phyloP scores from a whole-genome alignment of 2,888 invertebrate species.

The Chromoteleia sp. region DNA sequence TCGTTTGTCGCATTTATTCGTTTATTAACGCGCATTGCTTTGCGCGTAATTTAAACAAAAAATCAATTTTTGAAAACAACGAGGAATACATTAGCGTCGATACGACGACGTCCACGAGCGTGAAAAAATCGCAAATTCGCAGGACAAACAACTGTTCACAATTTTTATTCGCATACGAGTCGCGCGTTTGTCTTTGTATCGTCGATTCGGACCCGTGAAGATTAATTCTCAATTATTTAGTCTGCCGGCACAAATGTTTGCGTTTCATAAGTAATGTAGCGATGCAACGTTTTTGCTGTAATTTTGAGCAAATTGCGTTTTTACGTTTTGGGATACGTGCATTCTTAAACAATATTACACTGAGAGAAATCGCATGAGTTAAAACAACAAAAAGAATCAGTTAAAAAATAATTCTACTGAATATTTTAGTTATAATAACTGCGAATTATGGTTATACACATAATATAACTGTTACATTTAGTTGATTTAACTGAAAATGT shows the following conservation, averaged over 20 bases:
- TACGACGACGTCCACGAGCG: conserved; percentile 5
- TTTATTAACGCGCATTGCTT: conserved; percentile 18
- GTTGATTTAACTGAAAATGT: no score
- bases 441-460: no score
- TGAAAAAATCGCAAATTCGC: conserved; percentile 25
- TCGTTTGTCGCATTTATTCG: conserved; percentile 35
- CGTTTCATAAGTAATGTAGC: no score
- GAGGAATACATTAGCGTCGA: conserved; percentile 37
- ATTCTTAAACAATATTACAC: no score
- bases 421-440: no score
- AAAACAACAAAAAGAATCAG: no score
- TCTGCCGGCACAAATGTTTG: conserved; percentile 1
- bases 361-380: no score
- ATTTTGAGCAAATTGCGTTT: no score
- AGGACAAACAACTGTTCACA: conserved; percentile 5
- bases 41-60: conserved; percentile 40
- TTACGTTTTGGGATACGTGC: no score
- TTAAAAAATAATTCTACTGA: no score
- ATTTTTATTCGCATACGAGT: conserved; percentile 19
- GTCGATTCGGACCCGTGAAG: background rate
- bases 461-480: no score
- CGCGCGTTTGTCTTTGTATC: conserved; percentile 27
- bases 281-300: no score
- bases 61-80: conserved; percentile 39
- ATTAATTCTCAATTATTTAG: conserved; percentile 16